phyloP scores from a whole-genome alignment of 1,140 invertebrate species.

The Venustaconcha ellipsiformis region DNA sequence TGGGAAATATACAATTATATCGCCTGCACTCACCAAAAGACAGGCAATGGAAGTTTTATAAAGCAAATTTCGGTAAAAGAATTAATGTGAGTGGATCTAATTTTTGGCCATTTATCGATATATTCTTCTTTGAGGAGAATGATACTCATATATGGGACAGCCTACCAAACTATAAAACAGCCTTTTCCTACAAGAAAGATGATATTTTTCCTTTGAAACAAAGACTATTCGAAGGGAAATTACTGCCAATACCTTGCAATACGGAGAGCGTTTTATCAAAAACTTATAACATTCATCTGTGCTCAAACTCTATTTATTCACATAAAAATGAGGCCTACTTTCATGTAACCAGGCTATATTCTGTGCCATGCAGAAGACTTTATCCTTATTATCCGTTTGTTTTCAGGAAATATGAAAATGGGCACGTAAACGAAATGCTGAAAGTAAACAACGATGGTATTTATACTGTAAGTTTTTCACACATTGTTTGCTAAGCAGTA shows the following conservation, averaged over 20 bases:
- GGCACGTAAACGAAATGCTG: too few species aligned
- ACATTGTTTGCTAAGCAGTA: too few species aligned
- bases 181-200: conserved; percentile 41
- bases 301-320: conserved; percentile 36
- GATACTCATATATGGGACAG: conserved; percentile 58
- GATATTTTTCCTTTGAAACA: conserved; percentile 54
- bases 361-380: conserved; percentile 12
- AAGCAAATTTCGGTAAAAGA: not conserved
- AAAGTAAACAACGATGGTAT: too few species aligned
- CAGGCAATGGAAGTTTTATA: conserved; percentile 34
- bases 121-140: conserved; percentile 61
- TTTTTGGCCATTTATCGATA: conserved; percentile 61
- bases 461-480: too few species aligned
- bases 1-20: conserved; percentile 9
- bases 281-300: conserved; percentile 44
- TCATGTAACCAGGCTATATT: not conserved
- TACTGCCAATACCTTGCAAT: conserved; percentile 51
- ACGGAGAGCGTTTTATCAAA: conserved; percentile 32
- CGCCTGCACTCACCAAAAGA: conserved; percentile 11
- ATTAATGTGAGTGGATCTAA: too few species aligned
- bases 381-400: conserved; percentile 20
- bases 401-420: too few species aligned
- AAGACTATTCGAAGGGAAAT: conserved; percentile 45
- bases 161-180: conserved; percentile 30
- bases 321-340: conserved; percentile 38